Conservation (phyloP, 2,113 vertebrate genomes). For the Cephalopterus ornatus region DNA sequence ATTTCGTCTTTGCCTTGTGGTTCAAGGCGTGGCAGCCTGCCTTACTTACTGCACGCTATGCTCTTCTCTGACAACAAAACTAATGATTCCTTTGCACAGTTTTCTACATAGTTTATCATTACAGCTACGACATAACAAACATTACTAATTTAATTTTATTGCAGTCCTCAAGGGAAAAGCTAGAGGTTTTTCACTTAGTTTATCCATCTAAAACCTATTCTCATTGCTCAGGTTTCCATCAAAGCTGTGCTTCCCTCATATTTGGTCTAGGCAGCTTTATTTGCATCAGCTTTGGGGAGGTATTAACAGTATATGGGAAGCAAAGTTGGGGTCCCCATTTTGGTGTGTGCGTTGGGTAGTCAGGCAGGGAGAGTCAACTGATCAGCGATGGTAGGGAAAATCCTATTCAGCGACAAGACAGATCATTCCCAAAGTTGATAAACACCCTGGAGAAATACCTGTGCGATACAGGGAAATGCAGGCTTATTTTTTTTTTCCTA, state of each 20-base stretch:
- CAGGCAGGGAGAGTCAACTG: background rate
- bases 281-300: background rate
- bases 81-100: background rate
- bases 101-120: background rate
- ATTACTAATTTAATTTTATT: conserved; percentile 6
- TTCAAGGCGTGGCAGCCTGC: conserved; percentile 36
- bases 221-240: background rate
- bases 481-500: background rate
- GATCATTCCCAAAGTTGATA: background rate
- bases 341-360: background rate
- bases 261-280: background rate
- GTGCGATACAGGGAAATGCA: background rate
- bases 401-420: background rate
- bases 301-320: background rate
- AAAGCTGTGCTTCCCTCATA: background rate
- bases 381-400: background rate
- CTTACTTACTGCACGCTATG: background rate
- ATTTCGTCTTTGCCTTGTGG: background rate
- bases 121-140: background rate
- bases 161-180: background rate
- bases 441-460: background rate
- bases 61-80: background rate
- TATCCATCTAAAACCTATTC: background rate
- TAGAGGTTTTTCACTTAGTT: background rate
- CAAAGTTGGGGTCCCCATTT: background rate